Base-by-base conservation (phyloP, 2,888 invertebrate genomes). In the Eilema sororculum region DNA sequence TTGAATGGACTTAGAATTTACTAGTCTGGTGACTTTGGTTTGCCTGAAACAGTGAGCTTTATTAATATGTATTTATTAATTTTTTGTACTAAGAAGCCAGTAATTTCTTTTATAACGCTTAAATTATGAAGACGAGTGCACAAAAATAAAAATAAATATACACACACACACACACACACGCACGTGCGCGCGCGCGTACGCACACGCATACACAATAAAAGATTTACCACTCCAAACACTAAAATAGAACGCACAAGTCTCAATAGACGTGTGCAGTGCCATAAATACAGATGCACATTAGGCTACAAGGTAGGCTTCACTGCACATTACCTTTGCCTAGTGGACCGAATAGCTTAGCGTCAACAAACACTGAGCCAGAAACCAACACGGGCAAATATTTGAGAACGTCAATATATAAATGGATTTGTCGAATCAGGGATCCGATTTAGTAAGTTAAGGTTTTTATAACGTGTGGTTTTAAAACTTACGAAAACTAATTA, bases 301-400 rank as follows among this genome's bases (percentile, higher is more conserved):
- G 59, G 62, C 57, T 71, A 61, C 67, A 74, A 68, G 73, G 46
- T 59, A 68, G 59, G 65, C 70, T 68, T 81, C 77, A 81, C 85
- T 86, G 85, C 86, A 87, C 87, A 88, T 90, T 90, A 87, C 91
- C 86, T 85, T 88, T 86, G 89, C 85, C 74, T 81, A 83, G 71
- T 85, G 79, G 78, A 71, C 82, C 76, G 86, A 84, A 86, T 86
- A 73, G 78, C 61, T 82, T 76, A 69, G 74, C 79, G 78, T 80
- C 74, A 69, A 81, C 84, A 87, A 82, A 89, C 82, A 64, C 16
- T 24, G 33, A 85, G 60, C 69, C 76, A 77, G 77, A 79, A 85
- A 85, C 83, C 82, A 83, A 72, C 78, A 76, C 78, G 68, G 73
- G 87, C 88, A 90, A 92, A 91, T 90, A 89, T 91, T 88, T 90